Conservation (phyloP, 2,797 vertebrate genomes). For the Natrix natrix region DNA sequence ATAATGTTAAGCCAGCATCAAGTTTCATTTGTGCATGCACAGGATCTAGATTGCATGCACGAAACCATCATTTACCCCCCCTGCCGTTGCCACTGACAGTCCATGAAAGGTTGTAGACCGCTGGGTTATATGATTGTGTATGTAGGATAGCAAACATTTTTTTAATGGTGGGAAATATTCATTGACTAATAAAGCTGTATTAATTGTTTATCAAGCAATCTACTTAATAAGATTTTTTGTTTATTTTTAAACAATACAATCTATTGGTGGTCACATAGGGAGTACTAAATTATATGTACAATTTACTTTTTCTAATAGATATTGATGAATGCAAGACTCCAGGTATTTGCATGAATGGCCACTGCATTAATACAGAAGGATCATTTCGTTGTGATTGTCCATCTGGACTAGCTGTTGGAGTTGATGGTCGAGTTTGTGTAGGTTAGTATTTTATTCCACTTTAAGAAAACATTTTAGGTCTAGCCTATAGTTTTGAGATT, state of each 20-base stretch:
- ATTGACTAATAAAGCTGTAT: not conserved
- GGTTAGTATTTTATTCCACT: conserved; percentile 61
- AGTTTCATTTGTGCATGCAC: no score
- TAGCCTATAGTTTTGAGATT: not conserved
- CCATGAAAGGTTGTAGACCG: not conserved
- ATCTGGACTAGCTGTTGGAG: conserved; percentile 73
- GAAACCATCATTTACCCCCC: not conserved
- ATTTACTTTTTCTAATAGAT: conserved; percentile 60
- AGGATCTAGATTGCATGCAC: not conserved
- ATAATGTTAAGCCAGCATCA: not conserved
- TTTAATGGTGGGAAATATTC: not conserved
- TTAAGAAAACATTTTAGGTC: not conserved
- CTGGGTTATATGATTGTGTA: not conserved
- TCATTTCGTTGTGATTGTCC: conserved; percentile 78
- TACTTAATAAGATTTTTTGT: not conserved
- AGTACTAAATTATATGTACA: not conserved
- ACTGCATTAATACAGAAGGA: conserved; percentile 77
- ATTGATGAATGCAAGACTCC: conserved; percentile 76
- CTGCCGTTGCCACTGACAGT: not conserved
- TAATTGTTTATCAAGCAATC: not conserved
- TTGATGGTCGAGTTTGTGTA: conserved; percentile 77
- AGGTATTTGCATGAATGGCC: conserved; percentile 80
- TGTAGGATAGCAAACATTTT: not conserved
- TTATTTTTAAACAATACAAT: not conserved
- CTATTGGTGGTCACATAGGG: not conserved